Evolutionary conservation across 1,140 invertebrate genomes (phyloP), one percentile per base, ranked within the genome.

Genomic region (Halesus radiatus): DNA sequence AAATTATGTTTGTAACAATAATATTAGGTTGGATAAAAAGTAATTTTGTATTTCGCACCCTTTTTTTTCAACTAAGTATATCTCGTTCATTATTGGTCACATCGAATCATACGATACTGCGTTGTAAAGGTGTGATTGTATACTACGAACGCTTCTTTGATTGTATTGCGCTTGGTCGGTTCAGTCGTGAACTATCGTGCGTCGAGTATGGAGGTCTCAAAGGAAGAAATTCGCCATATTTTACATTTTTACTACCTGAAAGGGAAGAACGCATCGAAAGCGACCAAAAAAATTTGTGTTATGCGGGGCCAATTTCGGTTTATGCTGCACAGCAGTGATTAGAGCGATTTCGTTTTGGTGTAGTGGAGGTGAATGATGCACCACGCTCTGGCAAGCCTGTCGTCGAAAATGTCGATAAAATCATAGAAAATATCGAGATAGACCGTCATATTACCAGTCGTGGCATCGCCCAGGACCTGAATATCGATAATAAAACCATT

Each of bases 391-490:
- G 58, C 22, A 62, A 16, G 4, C 58, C 58, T 62, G 58, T 62
- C 58, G 58, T 62, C 58, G 58, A 62, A 62, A 62, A 62, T 62
- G 58, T 62, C 58, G 18, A 62, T 62, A 62, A 62, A 20, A 62
- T 62, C 58, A 62, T 62, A 10, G 58, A 62, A 62, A 62, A 62
- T 62, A 62, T 62, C 58, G 58, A 62, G 58, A 62, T n/a, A 62
- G 58, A 62, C 58, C 58, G 58, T 62, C 58, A 62, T 62, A 5
- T 29, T 29, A 29, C 26, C 26, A 29, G 26, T 29, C 26, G 26
- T 29, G 5, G 26, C 26, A 29, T 29, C 26, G 26, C 26, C 26
- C 26, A 29, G 26, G 26, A 29, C 2, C 26, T 54, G 26, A 29
- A 29, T 29, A 29, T 29, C 26, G 26, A 29, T 29, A 2, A 29